phyloP scores from a whole-genome alignment of 2,888 invertebrate genomes.

The Noctua janthina region DNA sequence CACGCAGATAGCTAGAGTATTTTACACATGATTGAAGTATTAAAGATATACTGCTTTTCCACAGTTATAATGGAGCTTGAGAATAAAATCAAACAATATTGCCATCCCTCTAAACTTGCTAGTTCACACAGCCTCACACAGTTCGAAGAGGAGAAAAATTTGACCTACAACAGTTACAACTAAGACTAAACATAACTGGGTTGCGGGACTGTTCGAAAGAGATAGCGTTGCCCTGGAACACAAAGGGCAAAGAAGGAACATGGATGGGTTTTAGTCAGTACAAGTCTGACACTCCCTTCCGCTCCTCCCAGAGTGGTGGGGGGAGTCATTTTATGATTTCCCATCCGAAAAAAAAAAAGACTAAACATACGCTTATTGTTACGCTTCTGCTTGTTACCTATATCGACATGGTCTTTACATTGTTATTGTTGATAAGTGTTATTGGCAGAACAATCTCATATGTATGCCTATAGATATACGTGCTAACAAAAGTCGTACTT shows the following conservation, averaged over 20 bases:
- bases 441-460: not conserved
- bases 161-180: not conserved
- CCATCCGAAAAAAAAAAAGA: too few species aligned
- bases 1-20: slow-evolving; percentile 76
- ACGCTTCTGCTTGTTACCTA: not conserved
- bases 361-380: not conserved
- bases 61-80: not conserved
- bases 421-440: not conserved
- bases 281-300: too few species aligned
- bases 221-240: too few species aligned
- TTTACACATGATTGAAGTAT: slow-evolving; percentile 16
- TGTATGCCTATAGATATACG: not conserved
- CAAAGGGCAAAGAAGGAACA: too few species aligned
- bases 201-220: too few species aligned
- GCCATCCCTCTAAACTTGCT: not conserved
- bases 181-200: not conserved
- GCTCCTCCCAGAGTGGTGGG: too few species aligned
- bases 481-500: not conserved
- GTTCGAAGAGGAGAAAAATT: not conserved
- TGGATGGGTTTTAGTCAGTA: too few species aligned
- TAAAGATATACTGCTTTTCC: slow-evolving; percentile 1
- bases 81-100: not conserved
- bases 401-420: not conserved
- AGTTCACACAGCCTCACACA: not conserved
- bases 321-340: too few species aligned